These are phyloP conservation scores for Sminthurinus aureus DNA, from an alignment of 2,888 invertebrate species.

Conservation along the genomic window DNA sequence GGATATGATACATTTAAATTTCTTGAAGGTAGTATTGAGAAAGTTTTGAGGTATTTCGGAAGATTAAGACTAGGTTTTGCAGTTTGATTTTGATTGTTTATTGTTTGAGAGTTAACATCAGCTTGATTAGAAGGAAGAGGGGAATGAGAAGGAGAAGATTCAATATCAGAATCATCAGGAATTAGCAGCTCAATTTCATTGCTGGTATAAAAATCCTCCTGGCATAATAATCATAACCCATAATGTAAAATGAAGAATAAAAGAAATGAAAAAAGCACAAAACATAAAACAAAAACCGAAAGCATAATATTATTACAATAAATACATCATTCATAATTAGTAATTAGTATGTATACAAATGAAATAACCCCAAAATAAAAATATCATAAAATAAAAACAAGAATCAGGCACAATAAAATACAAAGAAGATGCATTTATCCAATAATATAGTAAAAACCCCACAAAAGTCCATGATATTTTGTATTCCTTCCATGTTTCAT, in stretches of 20 bases:
- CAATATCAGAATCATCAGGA: not conserved
- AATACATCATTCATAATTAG: too few species aligned
- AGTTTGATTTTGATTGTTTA: not conserved
- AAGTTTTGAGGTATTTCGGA: slow-evolving; percentile 35
- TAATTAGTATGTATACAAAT: too few species aligned
- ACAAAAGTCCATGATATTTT: too few species aligned
- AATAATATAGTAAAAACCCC: too few species aligned
- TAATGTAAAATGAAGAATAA: too few species aligned
- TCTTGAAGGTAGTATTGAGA: slow-evolving; percentile 33
- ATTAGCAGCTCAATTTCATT: slow-evolving; percentile 1
- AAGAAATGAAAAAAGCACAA: not conserved
- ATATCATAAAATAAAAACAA: too few species aligned
- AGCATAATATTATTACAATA: not conserved
- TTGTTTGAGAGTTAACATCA: not conserved
- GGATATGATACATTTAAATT: not conserved
- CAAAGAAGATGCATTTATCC: too few species aligned
- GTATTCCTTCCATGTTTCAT: too few species aligned
- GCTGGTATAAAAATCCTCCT: not conserved
- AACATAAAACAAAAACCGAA: not conserved
- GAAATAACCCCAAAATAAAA: too few species aligned
- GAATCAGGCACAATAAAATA: too few species aligned
- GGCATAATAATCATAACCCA: not conserved
- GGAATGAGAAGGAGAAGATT: not conserved
- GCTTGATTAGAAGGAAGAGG: not conserved
- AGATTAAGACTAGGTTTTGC: slow-evolving; percentile 31